Evolutionary conservation across 2,888 invertebrate genomes (phyloP).

Genomic region (Drosophila birchii): DNA sequence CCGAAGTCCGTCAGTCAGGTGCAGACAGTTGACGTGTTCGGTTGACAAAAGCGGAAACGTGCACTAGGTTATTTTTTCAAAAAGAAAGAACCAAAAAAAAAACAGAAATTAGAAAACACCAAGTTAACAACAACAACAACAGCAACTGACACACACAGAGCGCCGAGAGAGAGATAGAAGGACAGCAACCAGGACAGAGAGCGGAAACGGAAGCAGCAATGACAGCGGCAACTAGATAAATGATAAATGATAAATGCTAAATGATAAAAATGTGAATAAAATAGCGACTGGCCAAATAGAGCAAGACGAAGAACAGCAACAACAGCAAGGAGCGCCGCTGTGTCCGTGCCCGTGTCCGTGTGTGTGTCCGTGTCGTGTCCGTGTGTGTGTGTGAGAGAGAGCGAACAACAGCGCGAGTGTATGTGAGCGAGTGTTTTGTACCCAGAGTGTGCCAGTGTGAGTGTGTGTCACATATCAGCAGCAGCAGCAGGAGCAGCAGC

Average conservation of each 20-base stretch:
- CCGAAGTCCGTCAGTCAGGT: conserved; percentile 81
- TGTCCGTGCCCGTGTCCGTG: conserved; percentile 35
- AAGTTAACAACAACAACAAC: conserved; percentile 6
- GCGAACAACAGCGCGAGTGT: conserved; percentile 30
- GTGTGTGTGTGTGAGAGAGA: conserved; percentile 40
- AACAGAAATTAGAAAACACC: background rate
- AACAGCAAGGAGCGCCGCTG: conserved; percentile 36
- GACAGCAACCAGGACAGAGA: conserved; percentile 27
- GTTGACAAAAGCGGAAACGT: conserved; percentile 78
- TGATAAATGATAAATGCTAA: conserved; percentile 11
- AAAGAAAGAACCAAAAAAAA: background rate
- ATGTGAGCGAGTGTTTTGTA: conserved; percentile 34
- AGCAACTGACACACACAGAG: conserved; percentile 34
- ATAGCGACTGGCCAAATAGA: conserved; percentile 32
- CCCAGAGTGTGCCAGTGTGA: conserved; percentile 35
- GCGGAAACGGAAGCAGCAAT: conserved; percentile 22
- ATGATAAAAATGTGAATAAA: conserved; percentile 34
- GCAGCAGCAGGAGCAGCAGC: conserved; percentile 29
- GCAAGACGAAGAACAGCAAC: conserved; percentile 35
- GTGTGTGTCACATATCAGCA: conserved; percentile 72
- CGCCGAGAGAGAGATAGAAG: conserved; percentile 24
- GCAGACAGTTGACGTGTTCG: conserved; percentile 84
- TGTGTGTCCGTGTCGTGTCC: conserved; percentile 40
- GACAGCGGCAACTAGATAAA: conserved; percentile 28
- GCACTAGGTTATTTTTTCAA: conserved; percentile 45